Percentiles rank a stretch among this genome's conserved stretches.
Evolutionary conservation across 2,797 vertebrate species (phyloP).

Genomic region (Intellagama lesueurii): DNA sequence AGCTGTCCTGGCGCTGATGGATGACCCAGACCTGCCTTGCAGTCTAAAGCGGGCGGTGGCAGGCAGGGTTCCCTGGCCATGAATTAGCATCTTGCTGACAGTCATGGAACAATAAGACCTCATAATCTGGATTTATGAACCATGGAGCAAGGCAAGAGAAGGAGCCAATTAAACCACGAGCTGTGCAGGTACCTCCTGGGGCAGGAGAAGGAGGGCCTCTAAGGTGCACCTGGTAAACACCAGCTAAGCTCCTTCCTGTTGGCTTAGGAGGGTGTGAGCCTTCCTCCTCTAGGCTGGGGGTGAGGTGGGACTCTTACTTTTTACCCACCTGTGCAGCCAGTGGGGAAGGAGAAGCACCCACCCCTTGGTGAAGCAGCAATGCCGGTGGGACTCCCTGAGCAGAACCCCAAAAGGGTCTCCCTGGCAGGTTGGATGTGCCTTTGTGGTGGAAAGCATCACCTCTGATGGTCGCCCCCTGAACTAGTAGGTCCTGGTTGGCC

Average conservation of each 20-base stretch:
- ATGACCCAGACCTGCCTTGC: slow-evolving; percentile 60
- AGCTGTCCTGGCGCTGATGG: slow-evolving; percentile 61
- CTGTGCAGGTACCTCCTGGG: not conserved
- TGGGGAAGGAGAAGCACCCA: not conserved
- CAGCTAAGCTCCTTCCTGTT: not conserved
- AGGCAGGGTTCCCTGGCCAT: slow-evolving; percentile 36
- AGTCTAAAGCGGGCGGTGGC: slow-evolving; percentile 39
- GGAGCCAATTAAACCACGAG: slow-evolving; percentile 35
- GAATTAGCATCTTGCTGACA: slow-evolving; percentile 66
- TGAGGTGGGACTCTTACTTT: too few relatives aligned
- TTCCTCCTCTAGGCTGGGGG: not conserved
- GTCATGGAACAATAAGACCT: slow-evolving; percentile 47
- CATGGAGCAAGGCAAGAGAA: slow-evolving; percentile 26
- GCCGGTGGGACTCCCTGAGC: too few relatives aligned
- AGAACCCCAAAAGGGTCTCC: too few relatives aligned
- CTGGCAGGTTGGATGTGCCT: too few relatives aligned
- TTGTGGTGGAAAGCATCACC: too few relatives aligned
- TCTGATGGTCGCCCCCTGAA: too few relatives aligned
- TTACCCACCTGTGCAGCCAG: too few relatives aligned
- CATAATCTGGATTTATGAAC: slow-evolving; percentile 49
- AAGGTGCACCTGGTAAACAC: not conserved
- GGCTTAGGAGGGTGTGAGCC: not conserved
- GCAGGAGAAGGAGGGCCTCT: too few relatives aligned
- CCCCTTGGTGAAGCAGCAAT: too few relatives aligned
- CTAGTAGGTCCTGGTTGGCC: too few relatives aligned